Conservation (phyloP, 2,888 invertebrate genomes). For the Therioaphis trifolii region DNA sequence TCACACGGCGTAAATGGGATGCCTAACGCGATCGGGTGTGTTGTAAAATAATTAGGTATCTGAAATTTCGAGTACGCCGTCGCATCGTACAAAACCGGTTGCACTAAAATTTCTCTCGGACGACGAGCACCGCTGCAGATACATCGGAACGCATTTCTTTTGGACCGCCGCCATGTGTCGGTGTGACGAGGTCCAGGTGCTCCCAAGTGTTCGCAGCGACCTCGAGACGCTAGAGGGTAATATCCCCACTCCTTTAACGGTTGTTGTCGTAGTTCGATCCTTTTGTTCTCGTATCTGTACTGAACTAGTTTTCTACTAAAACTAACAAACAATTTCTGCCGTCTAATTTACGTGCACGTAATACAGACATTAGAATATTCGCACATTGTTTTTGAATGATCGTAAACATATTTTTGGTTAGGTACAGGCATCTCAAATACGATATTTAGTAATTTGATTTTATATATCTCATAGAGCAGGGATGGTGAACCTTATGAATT, state of each 20-base stretch:
- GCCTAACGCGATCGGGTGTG: neutral
- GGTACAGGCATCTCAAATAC: no score
- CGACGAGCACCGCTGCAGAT: neutral
- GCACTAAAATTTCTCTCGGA: constrained; percentile 32
- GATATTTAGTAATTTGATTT: no score
- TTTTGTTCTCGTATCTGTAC: neutral
- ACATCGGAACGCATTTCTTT: constrained; percentile 48
- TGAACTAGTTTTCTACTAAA: constrained; percentile 36
- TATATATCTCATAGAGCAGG: no score
- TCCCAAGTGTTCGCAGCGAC: constrained; percentile 50
- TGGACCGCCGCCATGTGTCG: constrained; percentile 49
- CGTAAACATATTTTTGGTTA: no score
- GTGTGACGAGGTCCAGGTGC: constrained; percentile 55
- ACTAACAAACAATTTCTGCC: neutral
- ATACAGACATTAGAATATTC: neutral
- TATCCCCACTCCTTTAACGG: neutral
- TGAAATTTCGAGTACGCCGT: constrained; percentile 11
- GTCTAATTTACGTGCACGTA: no score
- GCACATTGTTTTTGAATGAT: no score
- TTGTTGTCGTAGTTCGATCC: neutral
- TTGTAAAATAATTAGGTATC: constrained; percentile 35
- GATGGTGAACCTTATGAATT: no score
- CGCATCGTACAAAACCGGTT: constrained; percentile 45
- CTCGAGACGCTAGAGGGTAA: constrained; percentile 42
- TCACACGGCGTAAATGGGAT: no score